Percentiles rank a stretch among this genome's conserved stretches.
These are phyloP conservation scores for Caenorhabditis sp. DNA, from an alignment of 2,888 invertebrate species.

Conservation along the genomic window DNA sequence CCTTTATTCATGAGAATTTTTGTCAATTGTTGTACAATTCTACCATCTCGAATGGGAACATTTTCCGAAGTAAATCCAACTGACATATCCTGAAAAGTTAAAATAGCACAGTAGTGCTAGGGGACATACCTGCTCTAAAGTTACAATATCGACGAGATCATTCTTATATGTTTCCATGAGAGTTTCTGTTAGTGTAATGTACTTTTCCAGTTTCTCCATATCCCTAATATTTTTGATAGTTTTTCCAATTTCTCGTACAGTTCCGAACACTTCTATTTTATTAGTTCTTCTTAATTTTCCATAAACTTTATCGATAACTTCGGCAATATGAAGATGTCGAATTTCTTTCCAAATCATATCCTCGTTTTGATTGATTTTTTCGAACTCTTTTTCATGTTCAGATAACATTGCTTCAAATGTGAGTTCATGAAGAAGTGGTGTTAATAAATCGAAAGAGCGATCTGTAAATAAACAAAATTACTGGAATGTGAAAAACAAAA, in stretches of 20 bases:
- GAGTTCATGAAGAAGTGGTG: constrained; percentile 24
- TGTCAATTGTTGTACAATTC: constrained; percentile 4
- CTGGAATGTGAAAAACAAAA: not conserved
- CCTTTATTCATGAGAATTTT: not conserved
- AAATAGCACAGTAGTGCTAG: too few relatives aligned
- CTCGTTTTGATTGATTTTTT: constrained; percentile 4
- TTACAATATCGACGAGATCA: constrained; percentile 11
- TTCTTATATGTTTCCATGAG: constrained; percentile 8
- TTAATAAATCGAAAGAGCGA: constrained; percentile 22
- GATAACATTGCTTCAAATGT: constrained; percentile 22
- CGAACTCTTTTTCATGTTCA: constrained; percentile 14
- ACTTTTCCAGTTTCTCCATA: not conserved
- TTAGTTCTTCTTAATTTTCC: constrained; percentile 4
- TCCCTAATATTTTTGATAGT: constrained; percentile 14
- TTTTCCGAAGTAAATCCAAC: constrained; percentile 20
- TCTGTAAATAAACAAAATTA: constrained; percentile 11
- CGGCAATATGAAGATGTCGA: constrained; percentile 19
- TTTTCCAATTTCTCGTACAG: constrained; percentile 6
- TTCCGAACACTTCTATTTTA: not conserved
- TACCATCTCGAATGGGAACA: constrained; percentile 8
- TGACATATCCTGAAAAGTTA: constrained; percentile 17
- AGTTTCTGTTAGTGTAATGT: constrained; percentile 8
- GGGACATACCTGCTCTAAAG: constrained; percentile 15
- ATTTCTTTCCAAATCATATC: constrained; percentile 21
- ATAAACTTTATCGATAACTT: constrained; percentile 7